Evolutionary conservation across 1,140 invertebrate species (phyloP), one percentile per base, ranked within the genome.

Genomic region (Camponotus vicinus): DNA sequence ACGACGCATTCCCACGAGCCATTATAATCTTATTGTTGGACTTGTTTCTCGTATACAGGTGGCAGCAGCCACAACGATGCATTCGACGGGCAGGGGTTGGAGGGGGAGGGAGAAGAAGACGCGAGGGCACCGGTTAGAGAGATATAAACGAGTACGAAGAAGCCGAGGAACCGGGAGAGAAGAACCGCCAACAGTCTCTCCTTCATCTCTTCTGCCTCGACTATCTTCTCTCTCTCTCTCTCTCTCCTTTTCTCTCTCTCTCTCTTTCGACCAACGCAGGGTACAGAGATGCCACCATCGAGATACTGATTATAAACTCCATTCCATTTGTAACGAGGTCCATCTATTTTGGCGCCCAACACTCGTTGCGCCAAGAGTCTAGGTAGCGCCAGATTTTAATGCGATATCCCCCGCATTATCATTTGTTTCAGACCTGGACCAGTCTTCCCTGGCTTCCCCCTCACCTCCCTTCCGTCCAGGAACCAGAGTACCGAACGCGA

Each of bases 221-320:
- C 27, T 8, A 3, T 18, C 49, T 18, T 52, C 27, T n/a, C 37
- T 63, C n/a, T 66, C 49, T 40, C 27, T 37, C 18, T 37, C 21
- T 21, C n/a, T 66, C 49, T 40, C 27, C 37, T 18, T 8, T 5
- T 11, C 2, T 15, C 57, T 52, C 61, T 27, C 86, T 61, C 5
- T 64, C 67, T 52, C 73, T 45, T 77, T 82, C 88, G 87, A 92
- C 27, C 89, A 91, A 93, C 85, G 88, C 42, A 45, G 76, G 83
- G 85, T 80, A 84, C 87, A 89, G 88, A 93, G 94, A 95, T 95
- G 93, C 94, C 92, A 93, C 91, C 90, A 90, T 71, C 73, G 90
- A 95, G 94, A 95, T 95, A 95, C 93, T 92, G 93, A 95, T 94
- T 95, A 94, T 94, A 94, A 94, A 95, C 92, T 95, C 94, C 93